Evolutionary conservation across 2,888 invertebrate species (phyloP), one percentile per base, ranked within the genome.

Genomic region (Ophonus ardosiacus): DNA sequence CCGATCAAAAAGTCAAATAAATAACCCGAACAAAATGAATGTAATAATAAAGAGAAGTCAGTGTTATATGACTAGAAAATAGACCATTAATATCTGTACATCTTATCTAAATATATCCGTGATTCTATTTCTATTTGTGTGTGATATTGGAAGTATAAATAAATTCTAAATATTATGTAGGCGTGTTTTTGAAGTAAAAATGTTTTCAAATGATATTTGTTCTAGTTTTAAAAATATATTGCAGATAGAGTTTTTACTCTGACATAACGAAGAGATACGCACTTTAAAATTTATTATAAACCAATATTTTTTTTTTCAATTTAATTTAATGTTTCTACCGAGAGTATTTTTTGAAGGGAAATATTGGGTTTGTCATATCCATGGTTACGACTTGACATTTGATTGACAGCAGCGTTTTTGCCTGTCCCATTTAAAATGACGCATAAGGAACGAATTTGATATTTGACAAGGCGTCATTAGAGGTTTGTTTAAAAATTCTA

Each of bases 101-200:
- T 63, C 63, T 13, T 63, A 18, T 63, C 63, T 21, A 63, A 18
- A 63, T 18, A 63, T 63, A 63, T 18, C 3, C 21, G 17, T 13
- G 5, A 10, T 7, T 74, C 71, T 74, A 74, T 74, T 74, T 74
- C 71, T 43, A 74, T 74, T 74, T 74, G 71, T 74, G 43, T 18
- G 71, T 15, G 71, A 40, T 74, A 43, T 74, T 74, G 17, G 71
- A 74, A 43, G 17, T 74, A 74, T 74, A 74, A 74, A 74, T 74
- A 74, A 74, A 74, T 17, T 40, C 40, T 10, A 74, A 74, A 74
- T 74, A 74, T 18, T 40, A 43, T 10, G 40, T 74, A 43, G 71
- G 71, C 71, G 71, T 74, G 40, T 74, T 74, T 63, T 24, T 15
- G 40, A 74, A 74, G 40, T 74, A 74, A 74, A 74, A 74, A 74